These are phyloP conservation scores for Eulemur rubriventer DNA, from an alignment of 2,797 vertebrate genomes.

Conservation along the genomic window DNA sequence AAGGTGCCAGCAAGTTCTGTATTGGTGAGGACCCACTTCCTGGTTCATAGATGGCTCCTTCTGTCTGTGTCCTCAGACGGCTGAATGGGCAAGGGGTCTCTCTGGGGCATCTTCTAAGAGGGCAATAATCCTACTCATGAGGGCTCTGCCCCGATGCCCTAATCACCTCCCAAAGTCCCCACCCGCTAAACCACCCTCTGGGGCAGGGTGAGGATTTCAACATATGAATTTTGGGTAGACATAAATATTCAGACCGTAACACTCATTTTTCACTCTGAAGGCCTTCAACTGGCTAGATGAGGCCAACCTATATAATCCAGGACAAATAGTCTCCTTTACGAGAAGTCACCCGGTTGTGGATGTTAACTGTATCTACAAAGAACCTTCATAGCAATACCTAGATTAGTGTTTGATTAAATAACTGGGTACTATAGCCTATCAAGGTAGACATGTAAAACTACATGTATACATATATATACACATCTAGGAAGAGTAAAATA, in stretches of 20 bases:
- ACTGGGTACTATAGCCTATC: neutral
- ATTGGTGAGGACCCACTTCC: neutral
- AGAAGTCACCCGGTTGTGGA: neutral
- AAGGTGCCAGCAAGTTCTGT: neutral
- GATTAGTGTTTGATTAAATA: neutral
- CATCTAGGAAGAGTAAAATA: neutral
- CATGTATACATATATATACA: rapidly evolving
- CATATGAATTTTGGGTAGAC: neutral
- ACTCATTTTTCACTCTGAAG: neutral
- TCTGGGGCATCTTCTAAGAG: neutral
- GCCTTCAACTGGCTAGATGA: neutral
- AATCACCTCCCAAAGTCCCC: neutral
- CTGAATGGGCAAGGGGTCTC: neutral
- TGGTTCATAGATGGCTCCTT: neutral
- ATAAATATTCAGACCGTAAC: neutral
- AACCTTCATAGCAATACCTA: neutral
- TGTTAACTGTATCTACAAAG: neutral
- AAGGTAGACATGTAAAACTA: too few species aligned
- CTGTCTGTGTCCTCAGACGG: neutral
- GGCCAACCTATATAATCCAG: neutral
- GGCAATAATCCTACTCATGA: neutral
- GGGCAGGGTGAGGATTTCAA: neutral
- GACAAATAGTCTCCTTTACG: too few species aligned
- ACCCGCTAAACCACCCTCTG: neutral
- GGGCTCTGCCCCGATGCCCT: neutral